A percentile compares a stretch with the other conserved stretches of the same genome.
phyloP scores from a whole-genome alignment of 2,113 vertebrate species.

The Ptilonorhynchus violaceus region DNA sequence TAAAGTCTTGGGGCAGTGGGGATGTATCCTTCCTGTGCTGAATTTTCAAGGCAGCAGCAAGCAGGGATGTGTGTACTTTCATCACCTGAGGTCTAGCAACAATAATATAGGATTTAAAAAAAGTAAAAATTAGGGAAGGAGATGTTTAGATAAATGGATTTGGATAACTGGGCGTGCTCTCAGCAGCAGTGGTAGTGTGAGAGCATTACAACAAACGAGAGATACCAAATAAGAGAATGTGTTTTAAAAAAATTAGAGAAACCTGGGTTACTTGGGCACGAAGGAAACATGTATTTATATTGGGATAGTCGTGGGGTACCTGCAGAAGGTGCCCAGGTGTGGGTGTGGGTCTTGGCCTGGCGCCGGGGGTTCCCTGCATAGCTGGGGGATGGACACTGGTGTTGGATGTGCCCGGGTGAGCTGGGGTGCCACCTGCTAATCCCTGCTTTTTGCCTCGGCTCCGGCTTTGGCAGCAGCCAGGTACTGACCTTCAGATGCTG shows the following conservation, averaged over 20 bases:
- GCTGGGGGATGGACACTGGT: neutral
- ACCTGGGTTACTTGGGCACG: neutral
- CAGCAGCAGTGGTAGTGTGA: neutral
- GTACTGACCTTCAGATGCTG: neutral
- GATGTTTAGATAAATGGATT: neutral
- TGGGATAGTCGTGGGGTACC: fast-evolving
- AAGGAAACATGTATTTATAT: neutral
- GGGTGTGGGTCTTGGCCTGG: neutral
- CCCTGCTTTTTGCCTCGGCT: fast-evolving
- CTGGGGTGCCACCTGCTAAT: neutral
- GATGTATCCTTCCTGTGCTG: neutral
- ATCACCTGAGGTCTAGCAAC: neutral
- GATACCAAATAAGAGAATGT: neutral
- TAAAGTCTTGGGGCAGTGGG: neutral
- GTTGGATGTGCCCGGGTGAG: fast-evolving
- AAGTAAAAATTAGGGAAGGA: no score
- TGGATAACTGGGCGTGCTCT: neutral
- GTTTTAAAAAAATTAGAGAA: neutral
- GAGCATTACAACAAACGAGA: neutral
- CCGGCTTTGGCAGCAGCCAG: neutral
- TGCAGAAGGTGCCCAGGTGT: neutral
- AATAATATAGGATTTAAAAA: neutral
- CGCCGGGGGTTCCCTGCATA: fast-evolving
- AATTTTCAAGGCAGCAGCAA: neutral
- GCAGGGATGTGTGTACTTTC: neutral